These are phyloP conservation scores for Halesus radiatus DNA, from an alignment of 1,140 invertebrate species.

Conservation along the genomic window DNA sequence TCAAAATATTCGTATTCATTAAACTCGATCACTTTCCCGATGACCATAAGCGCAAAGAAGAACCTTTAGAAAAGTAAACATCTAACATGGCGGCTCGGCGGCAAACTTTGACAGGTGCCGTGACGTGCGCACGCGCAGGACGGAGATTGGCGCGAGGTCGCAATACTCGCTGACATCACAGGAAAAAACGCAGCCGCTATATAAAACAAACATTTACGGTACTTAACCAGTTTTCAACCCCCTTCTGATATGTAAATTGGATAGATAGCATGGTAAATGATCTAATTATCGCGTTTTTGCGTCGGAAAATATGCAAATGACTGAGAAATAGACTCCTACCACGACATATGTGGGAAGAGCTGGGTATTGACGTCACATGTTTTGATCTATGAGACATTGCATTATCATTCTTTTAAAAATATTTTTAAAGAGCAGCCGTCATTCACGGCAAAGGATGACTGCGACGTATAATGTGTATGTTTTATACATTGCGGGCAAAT, in stretches of 20 bases:
- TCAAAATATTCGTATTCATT: no score
- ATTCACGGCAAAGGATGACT: no score
- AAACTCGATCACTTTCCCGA: background rate
- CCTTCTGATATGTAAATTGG: background rate
- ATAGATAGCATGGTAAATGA: background rate
- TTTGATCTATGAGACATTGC: conserved; percentile 17
- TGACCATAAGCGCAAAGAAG: background rate
- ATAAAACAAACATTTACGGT: background rate
- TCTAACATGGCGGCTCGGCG: conserved; percentile 1
- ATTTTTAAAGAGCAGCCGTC: background rate
- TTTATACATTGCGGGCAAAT: background rate
- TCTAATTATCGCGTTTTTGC: background rate
- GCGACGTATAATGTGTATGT: background rate
- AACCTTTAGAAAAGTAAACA: conserved; percentile 8
- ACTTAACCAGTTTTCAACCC: background rate
- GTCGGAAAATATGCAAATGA: background rate
- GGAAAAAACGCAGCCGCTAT: conserved; percentile 1
- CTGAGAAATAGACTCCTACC: background rate
- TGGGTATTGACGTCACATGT: background rate
- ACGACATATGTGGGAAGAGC: conserved; percentile 3
- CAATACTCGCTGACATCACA: conserved; percentile 14
- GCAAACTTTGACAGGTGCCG: conserved; percentile 10
- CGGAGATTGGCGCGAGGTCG: conserved; percentile 11
- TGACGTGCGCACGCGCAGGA: conserved; percentile 5
- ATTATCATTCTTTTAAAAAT: background rate